Evolutionary conservation across 2,113 vertebrate genomes (phyloP), one percentile per base, ranked within the genome.

Genomic region (Theristicus caerulescens): DNA sequence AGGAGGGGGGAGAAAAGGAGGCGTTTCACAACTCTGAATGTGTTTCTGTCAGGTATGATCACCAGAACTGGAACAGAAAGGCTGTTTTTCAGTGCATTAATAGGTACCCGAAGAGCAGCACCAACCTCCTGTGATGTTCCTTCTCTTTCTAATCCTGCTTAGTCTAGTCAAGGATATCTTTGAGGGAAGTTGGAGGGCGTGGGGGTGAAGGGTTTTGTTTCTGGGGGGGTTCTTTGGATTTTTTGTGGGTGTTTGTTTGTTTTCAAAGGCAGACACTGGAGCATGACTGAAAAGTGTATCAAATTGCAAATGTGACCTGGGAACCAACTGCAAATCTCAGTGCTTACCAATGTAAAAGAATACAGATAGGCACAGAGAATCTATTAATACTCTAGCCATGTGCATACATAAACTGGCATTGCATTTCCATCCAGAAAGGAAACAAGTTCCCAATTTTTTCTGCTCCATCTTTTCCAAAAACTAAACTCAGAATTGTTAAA

Each of bases 401-500:
- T 20, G 6, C 24, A 22, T 51, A 42, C 26, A 36, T 19, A 88
- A 90, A 66, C 12, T 32, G 10, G 9, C 59, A 69, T 3, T 4
- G 0, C 29, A 49, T 91, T 90, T 96, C 79, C 73, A 52, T 27
- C 8, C 18, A 40, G 40, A 34, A 86, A 57, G 27, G 36, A 14
- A 70, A 19, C 21, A 11, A 65, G 18, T 55, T 27, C 70, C 34
- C 70, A 86, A 74, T 73, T 95, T n/a, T 93, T 93, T 95, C 74
- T 66, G 11, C 55, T 66, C 26, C 22, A 62, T 14, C 27, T 40
- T 92, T 77, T 79, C 65, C 44, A 72, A 91, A 88, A 94, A 22
- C 31, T 81, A 64, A 94, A 81, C 13, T 92, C 26, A 11, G 11
- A 81, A 18, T 88, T 20, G 93, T 97, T 90, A 85, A 94, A 88